These are phyloP conservation scores for Aphyosemion australe DNA, from an alignment of 2,113 vertebrate genomes.

Conservation along the genomic window DNA sequence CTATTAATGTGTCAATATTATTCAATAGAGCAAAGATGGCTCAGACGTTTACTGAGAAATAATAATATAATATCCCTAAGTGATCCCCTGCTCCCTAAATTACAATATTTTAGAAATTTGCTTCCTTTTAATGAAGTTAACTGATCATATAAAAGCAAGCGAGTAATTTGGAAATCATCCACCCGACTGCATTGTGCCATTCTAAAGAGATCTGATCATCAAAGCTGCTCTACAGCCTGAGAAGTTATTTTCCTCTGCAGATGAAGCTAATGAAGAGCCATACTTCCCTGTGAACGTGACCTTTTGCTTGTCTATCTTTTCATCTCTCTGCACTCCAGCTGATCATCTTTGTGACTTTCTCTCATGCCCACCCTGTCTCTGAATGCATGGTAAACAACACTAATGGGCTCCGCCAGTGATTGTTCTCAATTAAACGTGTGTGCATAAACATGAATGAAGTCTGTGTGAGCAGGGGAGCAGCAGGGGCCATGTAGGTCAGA, in stretches of 20 bases:
- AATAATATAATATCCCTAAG: too few relatives aligned
- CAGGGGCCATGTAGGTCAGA: conserved; percentile 29
- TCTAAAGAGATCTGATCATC: too few relatives aligned
- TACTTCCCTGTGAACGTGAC: too few relatives aligned
- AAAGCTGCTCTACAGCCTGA: too few relatives aligned
- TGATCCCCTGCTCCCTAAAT: neutral
- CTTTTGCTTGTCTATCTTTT: neutral
- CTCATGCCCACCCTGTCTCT: neutral
- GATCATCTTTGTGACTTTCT: neutral
- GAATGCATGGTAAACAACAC: conserved; percentile 16
- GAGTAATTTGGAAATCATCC: too few relatives aligned
- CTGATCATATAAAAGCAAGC: too few relatives aligned
- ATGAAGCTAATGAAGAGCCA: neutral
- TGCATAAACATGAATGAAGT: conserved; percentile 35
- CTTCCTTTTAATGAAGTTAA: too few relatives aligned
- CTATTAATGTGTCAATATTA: too few relatives aligned
- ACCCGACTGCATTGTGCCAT: too few relatives aligned
- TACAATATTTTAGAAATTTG: neutral
- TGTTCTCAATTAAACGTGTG: conserved; percentile 33
- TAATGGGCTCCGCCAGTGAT: conserved; percentile 33
- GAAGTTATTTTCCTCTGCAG: too few relatives aligned
- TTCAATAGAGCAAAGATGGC: neutral
- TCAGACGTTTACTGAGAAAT: too few relatives aligned
- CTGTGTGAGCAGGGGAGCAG: conserved; percentile 10
- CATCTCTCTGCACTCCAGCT: neutral